phyloP scores from a whole-genome alignment of 2,797 vertebrate species.

The Scleropages formosus region DNA sequence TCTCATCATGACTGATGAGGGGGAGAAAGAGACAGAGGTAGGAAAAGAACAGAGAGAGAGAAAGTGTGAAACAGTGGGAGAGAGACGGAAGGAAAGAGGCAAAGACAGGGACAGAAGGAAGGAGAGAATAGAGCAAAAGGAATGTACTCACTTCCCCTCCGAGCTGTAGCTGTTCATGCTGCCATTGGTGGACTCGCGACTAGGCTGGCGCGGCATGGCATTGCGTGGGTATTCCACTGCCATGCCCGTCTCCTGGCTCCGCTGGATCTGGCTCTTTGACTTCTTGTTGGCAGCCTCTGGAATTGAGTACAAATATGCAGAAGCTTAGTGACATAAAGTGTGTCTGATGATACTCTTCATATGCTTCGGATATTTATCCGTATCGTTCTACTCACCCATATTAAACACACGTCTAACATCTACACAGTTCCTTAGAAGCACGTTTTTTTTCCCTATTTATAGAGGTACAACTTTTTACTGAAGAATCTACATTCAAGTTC shows the following conservation, averaged over 20 bases:
- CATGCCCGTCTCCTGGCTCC: slow-evolving; percentile 96
- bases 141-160: slow-evolving; percentile 88
- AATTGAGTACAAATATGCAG: slow-evolving; percentile 26
- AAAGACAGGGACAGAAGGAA: background rate
- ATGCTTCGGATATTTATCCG: no score
- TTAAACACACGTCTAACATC: no score
- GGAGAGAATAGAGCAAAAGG: background rate
- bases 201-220: slow-evolving; percentile 90
- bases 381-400: no score
- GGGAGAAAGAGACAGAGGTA: background rate
- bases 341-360: no score
- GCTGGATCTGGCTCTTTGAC: slow-evolving; percentile 87
- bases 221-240: slow-evolving; percentile 88
- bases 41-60: background rate
- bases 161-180: slow-evolving; percentile 97
- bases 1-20: no score
- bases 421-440: no score
- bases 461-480: no score
- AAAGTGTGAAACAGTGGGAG: background rate
- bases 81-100: background rate
- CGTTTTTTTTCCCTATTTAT: no score
- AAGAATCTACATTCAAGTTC: no score
- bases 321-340: no score
- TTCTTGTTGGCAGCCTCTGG: slow-evolving; percentile 89
- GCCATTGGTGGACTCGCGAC: slow-evolving; percentile 91